Evolutionary conservation across 2,888 invertebrate genomes (phyloP), one percentile per base, ranked within the genome.

Genomic region (Torymus texanus): DNA sequence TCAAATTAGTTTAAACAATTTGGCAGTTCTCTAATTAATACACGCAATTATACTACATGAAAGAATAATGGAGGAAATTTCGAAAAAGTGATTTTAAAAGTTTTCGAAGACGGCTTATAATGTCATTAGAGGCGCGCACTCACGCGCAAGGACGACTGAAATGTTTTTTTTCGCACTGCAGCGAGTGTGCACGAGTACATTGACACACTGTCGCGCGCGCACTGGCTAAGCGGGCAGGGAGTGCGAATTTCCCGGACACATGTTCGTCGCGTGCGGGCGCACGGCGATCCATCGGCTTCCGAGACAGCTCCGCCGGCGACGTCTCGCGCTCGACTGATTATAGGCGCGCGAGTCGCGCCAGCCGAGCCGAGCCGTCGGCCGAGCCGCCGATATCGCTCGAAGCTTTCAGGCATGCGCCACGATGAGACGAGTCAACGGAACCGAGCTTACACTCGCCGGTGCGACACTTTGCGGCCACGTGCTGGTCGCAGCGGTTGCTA

Each of bases 281-380:
- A 41, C 18, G 56, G 55, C 77, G 53, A 72, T 77, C 77, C 66
- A 72, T 77, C 77, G 29, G 29, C 29, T 29, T 3, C 29, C 29
- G 29, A 5, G 3, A 29, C 29, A 29, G 29, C 62, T 70, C 58
- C 74, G 73, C 73, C 76, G 76, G 80, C 76, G 61, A 68, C 73
- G 73, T 80, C 61, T 53, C 73, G 76, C 73, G 63, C 68, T 18
- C 73, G 68, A 80, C 80, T 80, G 68, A 76, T 72, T 68, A 73
- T 68, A 73, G 62, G 16, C 53, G 51, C 21, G 2, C 62, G 18
- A 21, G 16, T 41, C 62, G 71, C 55, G 10, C 18, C 53, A 55
- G 59, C 55, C 50, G 10, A 2, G 59, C 59, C 58, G 70, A 51
- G 71, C 18, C 16, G 50, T n/a, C n/a, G n/a, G n/a, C n/a, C n/a